These are phyloP conservation scores for Zenarchopterus dispar DNA, from an alignment of 2,797 vertebrate species.

Conservation along the genomic window DNA sequence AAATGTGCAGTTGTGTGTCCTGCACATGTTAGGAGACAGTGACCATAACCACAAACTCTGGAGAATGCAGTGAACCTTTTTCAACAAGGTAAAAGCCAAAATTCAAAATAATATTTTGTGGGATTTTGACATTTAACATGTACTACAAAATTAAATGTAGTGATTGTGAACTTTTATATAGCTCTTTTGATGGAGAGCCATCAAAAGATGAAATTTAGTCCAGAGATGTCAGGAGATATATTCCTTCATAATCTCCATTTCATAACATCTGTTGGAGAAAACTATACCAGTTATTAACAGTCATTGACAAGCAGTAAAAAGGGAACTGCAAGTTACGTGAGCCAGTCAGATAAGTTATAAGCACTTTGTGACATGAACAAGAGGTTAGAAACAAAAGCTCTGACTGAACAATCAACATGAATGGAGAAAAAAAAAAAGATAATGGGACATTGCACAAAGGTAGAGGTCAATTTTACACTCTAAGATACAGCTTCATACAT, in stretches of 20 bases:
- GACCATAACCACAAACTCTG: slow-evolving; percentile 4
- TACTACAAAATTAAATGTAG: slow-evolving; percentile 7
- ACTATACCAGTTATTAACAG: slow-evolving; percentile 11
- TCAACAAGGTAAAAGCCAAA: slow-evolving; percentile 17
- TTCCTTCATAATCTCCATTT: slow-evolving; percentile 52
- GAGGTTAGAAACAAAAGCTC: slow-evolving; percentile 36
- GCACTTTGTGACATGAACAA: slow-evolving; percentile 43
- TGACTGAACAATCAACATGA: slow-evolving; percentile 27
- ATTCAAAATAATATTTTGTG: slow-evolving; percentile 17
- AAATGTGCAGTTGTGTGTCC: slow-evolving; percentile 14
- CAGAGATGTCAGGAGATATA: slow-evolving; percentile 65
- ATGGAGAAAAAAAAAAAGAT: slow-evolving; percentile 43
- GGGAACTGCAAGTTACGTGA: slow-evolving; percentile 11
- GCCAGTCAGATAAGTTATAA: slow-evolving; percentile 39
- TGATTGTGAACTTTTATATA: slow-evolving; percentile 11
- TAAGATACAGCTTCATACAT: slow-evolving; percentile 66
- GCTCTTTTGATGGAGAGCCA: slow-evolving; percentile 6
- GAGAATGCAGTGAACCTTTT: slow-evolving; percentile 1
- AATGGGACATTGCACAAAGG: slow-evolving; percentile 34
- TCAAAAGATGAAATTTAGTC: slow-evolving; percentile 5
- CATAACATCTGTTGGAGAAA: slow-evolving; percentile 3
- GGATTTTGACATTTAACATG: slow-evolving; percentile 13
- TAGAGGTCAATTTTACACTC: slow-evolving; percentile 51
- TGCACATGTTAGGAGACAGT: slow-evolving; percentile 12
- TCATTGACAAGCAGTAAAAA: background rate